Evolutionary conservation across 2,797 vertebrate genomes (phyloP).

Genomic region (Helostoma temminkii): DNA sequence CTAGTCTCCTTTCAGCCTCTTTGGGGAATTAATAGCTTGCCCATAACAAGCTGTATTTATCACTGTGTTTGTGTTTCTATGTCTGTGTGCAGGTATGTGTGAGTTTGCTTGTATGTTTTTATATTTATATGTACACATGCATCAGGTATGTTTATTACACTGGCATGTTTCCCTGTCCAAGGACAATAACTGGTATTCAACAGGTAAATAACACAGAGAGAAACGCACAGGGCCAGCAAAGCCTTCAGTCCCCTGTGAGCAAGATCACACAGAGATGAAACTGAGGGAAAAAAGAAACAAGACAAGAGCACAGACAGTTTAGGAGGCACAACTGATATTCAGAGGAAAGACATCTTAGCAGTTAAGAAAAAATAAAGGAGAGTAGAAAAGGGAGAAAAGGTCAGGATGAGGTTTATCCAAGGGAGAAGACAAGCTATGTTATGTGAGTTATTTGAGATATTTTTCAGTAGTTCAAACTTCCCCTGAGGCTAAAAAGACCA

Average conservation of each 20-base stretch:
- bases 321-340: constrained; percentile 57
- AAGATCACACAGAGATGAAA: constrained; percentile 38
- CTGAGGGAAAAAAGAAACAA: constrained; percentile 13
- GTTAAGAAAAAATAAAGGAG: constrained; percentile 4
- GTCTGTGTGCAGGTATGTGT: constrained; percentile 23
- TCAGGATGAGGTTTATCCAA: constrained; percentile 52
- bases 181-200: constrained; percentile 61
- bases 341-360: constrained; percentile 39
- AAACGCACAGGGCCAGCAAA: constrained; percentile 35
- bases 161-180: constrained; percentile 44
- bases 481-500: constrained; percentile 33
- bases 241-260: constrained; percentile 56
- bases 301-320: constrained; percentile 59
- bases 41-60: constrained; percentile 33
- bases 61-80: constrained; percentile 24
- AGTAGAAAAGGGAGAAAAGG: constrained; percentile 51
- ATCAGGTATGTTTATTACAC: constrained; percentile 38
- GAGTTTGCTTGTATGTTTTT: constrained; percentile 22
- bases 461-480: constrained; percentile 46
- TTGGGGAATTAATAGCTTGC: constrained; percentile 36
- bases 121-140: background rate
- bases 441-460: constrained; percentile 51
- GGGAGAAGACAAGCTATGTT: constrained; percentile 44
- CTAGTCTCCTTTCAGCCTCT: constrained; percentile 40
- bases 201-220: constrained; percentile 43